These are phyloP conservation scores for Sinopyrophorus schimmeli DNA, from an alignment of 2,888 invertebrate genomes.

Conservation along the genomic window DNA sequence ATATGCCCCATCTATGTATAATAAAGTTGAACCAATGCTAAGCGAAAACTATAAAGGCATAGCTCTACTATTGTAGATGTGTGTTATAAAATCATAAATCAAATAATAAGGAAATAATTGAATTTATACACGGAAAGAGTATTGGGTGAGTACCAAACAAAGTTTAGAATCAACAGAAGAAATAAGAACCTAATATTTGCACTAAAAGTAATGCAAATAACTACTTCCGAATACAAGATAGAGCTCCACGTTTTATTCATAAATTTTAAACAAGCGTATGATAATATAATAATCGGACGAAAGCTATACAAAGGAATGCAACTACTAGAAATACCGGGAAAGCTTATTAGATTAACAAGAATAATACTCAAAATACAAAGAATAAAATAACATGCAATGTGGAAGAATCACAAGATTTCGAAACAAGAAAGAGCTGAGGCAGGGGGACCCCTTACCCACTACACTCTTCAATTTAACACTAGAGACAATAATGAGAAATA, in stretches of 20 bases:
- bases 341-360: too few relatives aligned
- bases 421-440: conserved; percentile 1
- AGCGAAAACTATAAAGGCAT: not conserved
- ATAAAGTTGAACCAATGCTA: not conserved
- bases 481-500: conserved; percentile 5
- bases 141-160: conserved; percentile 1
- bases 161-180: conserved; percentile 2
- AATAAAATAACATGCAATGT: not conserved
- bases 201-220: too few relatives aligned
- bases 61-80: conserved; percentile 2
- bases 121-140: not conserved
- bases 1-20: not conserved
- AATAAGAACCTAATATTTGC: too few relatives aligned
- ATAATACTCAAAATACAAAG: not conserved
- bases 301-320: not conserved
- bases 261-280: not conserved
- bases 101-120: conserved; percentile 6
- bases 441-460: conserved; percentile 1
- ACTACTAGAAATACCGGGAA: too few relatives aligned
- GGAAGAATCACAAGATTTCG: conserved; percentile 2
- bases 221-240: conserved; percentile 1
- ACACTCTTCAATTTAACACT: not conserved
- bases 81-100: conserved; percentile 1
- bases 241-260: conserved; percentile 3
- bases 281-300: too few relatives aligned